phyloP scores from a whole-genome alignment of 2,888 invertebrate genomes.

The Trichacis sp. region DNA sequence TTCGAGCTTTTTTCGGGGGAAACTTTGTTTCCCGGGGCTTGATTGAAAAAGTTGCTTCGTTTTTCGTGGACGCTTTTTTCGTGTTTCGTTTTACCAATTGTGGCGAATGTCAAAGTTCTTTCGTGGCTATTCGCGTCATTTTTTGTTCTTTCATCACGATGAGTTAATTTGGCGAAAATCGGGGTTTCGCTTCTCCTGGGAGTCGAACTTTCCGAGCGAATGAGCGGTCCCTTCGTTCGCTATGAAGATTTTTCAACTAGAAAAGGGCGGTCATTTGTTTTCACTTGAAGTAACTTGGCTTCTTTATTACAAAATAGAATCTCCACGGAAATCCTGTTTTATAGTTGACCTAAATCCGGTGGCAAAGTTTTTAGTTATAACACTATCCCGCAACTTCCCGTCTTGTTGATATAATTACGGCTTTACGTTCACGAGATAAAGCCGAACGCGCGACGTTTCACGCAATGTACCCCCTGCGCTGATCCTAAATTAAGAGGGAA shows the following conservation, averaged over 20 bases:
- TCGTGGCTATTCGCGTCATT: not conserved
- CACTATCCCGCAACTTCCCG: not conserved
- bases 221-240: too few relatives aligned
- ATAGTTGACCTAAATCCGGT: not conserved
- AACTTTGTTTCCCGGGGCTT: not conserved
- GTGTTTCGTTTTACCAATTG: not conserved
- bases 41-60: constrained; percentile 2
- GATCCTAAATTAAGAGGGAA: not conserved
- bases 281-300: not conserved
- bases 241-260: not conserved
- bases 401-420: not conserved
- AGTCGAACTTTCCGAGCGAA: too few relatives aligned
- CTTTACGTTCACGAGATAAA: not conserved
- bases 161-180: too few relatives aligned
- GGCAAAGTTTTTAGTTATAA: not conserved
- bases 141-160: not conserved
- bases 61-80: not conserved
- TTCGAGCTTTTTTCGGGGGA: not conserved
- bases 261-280: not conserved
- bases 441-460: too few relatives aligned
- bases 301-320: not conserved
- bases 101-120: not conserved
- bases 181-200: too few relatives aligned
- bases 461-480: too few relatives aligned
- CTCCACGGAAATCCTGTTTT: not conserved